phyloP scores from a whole-genome alignment of 2,888 invertebrate species.

The Matsumyia berberina region DNA sequence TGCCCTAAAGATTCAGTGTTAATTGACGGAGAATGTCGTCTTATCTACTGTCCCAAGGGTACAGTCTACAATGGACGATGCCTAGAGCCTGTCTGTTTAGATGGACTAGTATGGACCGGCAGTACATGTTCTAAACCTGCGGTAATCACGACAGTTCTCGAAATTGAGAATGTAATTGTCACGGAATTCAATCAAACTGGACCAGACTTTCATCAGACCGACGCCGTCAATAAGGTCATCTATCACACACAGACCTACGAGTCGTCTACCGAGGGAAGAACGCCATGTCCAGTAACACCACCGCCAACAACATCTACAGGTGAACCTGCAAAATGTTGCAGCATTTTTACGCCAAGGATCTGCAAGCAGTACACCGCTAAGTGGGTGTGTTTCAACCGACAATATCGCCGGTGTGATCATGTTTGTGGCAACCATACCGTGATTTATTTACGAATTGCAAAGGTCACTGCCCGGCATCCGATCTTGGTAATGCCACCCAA shows the following conservation, averaged over 20 bases:
- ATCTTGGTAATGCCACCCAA: conserved; percentile 66
- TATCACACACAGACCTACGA: conserved; percentile 36
- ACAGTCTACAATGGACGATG: conserved; percentile 45
- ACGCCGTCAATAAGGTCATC: conserved; percentile 12
- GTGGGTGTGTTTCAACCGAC: conserved; percentile 72
- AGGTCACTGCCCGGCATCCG: conserved; percentile 32
- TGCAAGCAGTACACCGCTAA: conserved; percentile 53
- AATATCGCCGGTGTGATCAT: conserved; percentile 67
- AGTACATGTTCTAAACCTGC: conserved; percentile 40
- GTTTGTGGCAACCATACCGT: conserved; percentile 53
- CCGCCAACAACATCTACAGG: background rate
- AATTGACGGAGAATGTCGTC: conserved; percentile 48
- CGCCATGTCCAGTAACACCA: background rate
- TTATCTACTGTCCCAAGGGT: conserved; percentile 51
- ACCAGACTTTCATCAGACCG: conserved; percentile 7
- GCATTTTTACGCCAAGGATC: conserved; percentile 68
- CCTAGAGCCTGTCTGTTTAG: conserved; percentile 46
- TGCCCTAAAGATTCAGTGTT: conserved; percentile 42
- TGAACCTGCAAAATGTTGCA: conserved; percentile 61
- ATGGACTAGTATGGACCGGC: conserved; percentile 64
- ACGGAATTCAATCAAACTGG: conserved; percentile 48
- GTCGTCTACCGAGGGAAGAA: background rate
- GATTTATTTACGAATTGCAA: conserved; percentile 56
- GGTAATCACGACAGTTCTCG: conserved; percentile 53
- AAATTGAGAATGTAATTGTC: conserved; percentile 49